Evolutionary conservation across 2,888 invertebrate genomes (phyloP).

Genomic region (Drosophila algonquin): DNA sequence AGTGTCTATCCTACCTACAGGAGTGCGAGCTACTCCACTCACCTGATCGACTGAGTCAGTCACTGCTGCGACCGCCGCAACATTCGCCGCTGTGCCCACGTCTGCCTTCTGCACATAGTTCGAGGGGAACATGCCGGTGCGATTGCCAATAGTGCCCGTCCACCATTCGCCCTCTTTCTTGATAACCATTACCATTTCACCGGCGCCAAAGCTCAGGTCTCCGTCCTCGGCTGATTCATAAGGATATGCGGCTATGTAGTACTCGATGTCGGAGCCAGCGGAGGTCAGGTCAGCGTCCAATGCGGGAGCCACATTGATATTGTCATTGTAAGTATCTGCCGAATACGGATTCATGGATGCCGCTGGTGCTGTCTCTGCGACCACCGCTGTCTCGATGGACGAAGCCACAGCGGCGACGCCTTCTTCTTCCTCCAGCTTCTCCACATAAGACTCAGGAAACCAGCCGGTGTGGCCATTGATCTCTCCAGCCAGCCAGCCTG

Average conservation of each 20-base stretch:
- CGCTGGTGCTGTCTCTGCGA: constrained; percentile 30
- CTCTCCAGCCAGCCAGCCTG: constrained; percentile 98
- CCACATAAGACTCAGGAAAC: constrained; percentile 98
- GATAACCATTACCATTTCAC: constrained; percentile 94
- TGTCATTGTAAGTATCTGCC: constrained; percentile 76
- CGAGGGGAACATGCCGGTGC: constrained; percentile 97
- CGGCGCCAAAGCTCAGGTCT: constrained; percentile 94
- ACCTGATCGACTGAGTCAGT: constrained; percentile 65
- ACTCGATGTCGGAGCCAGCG: constrained; percentile 86
- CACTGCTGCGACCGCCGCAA: constrained; percentile 29
- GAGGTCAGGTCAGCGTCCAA: constrained; percentile 74
- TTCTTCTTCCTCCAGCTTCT: constrained; percentile 86
- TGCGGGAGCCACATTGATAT: constrained; percentile 64
- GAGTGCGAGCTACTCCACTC: constrained; percentile 14
- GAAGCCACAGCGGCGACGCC: constrained; percentile 24
- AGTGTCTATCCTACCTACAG: constrained; percentile 3
- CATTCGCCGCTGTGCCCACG: constrained; percentile 77
- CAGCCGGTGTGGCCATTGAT: constrained; percentile 95
- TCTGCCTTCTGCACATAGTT: constrained; percentile 95
- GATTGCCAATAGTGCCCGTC: constrained; percentile 94
- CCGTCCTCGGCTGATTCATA: constrained; percentile 95
- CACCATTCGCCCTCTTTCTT: constrained; percentile 99
- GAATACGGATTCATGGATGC: background rate
- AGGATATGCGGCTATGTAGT: constrained; percentile 94
- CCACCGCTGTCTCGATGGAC: constrained; percentile 11